Conservation (phyloP, 2,888 invertebrate genomes). For the Caenorhabditis afra region DNA sequence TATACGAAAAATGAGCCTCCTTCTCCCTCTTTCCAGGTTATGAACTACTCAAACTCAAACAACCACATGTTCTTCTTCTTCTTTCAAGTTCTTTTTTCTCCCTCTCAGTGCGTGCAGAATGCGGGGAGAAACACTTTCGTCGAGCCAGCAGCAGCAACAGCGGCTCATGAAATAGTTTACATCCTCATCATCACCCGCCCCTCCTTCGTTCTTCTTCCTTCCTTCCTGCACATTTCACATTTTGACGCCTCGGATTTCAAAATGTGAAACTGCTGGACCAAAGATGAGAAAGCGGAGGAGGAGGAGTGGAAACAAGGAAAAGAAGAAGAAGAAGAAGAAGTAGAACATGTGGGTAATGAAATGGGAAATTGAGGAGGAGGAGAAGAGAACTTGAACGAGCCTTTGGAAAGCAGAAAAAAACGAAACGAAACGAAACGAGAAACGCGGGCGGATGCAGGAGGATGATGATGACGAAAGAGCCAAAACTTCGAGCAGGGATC, state of each 20-base stretch:
- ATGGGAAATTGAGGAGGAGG: too few relatives aligned
- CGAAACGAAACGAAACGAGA: constrained; percentile 29
- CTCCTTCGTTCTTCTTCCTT: neutral
- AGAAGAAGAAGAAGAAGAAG: constrained; percentile 22
- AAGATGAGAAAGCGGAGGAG: constrained; percentile 42
- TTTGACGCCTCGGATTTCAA: constrained; percentile 50
- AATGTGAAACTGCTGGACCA: constrained; percentile 17
- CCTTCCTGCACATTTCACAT: too few relatives aligned
- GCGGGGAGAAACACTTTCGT: neutral
- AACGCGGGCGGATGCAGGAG: too few relatives aligned
- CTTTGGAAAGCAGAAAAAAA: constrained; percentile 5
- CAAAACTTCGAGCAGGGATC: too few relatives aligned
- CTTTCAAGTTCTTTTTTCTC: neutral
- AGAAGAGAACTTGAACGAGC: neutral
- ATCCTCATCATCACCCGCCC: neutral
- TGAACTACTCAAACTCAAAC: too few relatives aligned
- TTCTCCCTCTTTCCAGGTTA: too few relatives aligned
- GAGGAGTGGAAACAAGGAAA: too few relatives aligned
- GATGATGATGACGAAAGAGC: too few relatives aligned
- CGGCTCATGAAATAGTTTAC: constrained; percentile 3
- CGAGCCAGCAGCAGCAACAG: too few relatives aligned
- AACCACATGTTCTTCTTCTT: constrained; percentile 37
- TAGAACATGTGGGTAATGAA: constrained; percentile 37
- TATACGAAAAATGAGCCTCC: too few relatives aligned
- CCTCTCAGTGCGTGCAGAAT: too few relatives aligned